Evolutionary conservation across 1,140 invertebrate genomes (phyloP).

Genomic region (Sitobion miscanthi): DNA sequence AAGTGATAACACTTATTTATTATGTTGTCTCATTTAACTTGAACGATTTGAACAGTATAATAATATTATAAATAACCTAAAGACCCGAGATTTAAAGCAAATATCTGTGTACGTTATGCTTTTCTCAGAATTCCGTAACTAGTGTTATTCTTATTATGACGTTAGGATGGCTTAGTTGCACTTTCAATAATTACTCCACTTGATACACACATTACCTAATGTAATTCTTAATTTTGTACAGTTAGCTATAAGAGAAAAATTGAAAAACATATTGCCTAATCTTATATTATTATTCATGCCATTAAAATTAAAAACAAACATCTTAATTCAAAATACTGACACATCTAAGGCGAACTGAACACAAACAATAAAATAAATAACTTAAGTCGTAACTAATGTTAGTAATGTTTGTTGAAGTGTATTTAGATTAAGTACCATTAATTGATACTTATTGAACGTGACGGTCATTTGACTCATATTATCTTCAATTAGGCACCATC

Average conservation of each 20-base stretch:
- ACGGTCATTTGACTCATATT: neutral
- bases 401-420: neutral
- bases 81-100: conserved; percentile 17
- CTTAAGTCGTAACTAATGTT: neutral
- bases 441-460: neutral
- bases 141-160: neutral
- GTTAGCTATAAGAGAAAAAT: neutral
- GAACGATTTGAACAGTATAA: neutral
- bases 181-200: neutral
- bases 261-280: neutral
- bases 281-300: neutral
- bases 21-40: neutral
- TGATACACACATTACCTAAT: neutral
- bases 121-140: neutral
- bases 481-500: neutral
- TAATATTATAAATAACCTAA: conserved; percentile 10
- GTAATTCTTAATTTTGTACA: neutral
- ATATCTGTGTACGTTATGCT: neutral
- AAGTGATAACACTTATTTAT: conserved; percentile 4
- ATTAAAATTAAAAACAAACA: neutral
- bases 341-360: neutral
- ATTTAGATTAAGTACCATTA: neutral
- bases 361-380: neutral
- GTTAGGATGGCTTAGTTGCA: neutral
- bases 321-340: neutral